phyloP scores from a whole-genome alignment of 2,797 vertebrate species.

The Centroberyx gerrardi region DNA sequence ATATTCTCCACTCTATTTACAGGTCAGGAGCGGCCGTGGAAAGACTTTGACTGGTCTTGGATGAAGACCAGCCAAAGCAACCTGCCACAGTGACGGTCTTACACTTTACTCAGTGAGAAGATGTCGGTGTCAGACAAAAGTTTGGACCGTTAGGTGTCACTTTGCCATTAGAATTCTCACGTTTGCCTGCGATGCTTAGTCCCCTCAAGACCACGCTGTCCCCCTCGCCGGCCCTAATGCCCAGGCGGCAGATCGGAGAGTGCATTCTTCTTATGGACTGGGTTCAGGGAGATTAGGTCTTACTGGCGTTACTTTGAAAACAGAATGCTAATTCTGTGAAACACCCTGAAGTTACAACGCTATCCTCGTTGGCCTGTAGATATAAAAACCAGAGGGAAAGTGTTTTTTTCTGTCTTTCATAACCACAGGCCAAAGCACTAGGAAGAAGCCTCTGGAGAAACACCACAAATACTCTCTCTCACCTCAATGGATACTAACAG shows the following conservation, averaged over 20 bases:
- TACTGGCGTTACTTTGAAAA: not conserved
- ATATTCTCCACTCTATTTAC: constrained; percentile 63
- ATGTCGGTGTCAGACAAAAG: constrained; percentile 60
- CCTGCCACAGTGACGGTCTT: constrained; percentile 57
- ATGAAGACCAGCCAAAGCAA: constrained; percentile 74
- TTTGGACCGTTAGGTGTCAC: constrained; percentile 67
- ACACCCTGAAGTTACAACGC: constrained; percentile 13
- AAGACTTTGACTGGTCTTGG: constrained; percentile 74
- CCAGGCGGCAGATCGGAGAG: constrained; percentile 70
- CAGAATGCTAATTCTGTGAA: not conserved
- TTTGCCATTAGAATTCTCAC: constrained; percentile 87
- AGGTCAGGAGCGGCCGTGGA: constrained; percentile 65
- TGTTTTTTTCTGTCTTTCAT: constrained; percentile 64
- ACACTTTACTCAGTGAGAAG: constrained; percentile 65
- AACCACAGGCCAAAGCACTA: constrained; percentile 77
- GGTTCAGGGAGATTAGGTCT: not conserved
- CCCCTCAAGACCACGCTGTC: constrained; percentile 86
- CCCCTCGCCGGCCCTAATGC: constrained; percentile 77
- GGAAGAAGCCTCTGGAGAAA: not conserved
- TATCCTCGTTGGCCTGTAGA: constrained; percentile 75
- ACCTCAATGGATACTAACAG: not conserved
- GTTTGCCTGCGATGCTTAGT: constrained; percentile 86
- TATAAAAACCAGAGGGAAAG: constrained; percentile 71
- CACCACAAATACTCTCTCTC: constrained; percentile 28
- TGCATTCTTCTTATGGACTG: constrained; percentile 31